A percentile compares a stretch with the other conserved stretches of the same genome.
These are phyloP conservation scores for Embiotoca jacksoni DNA, from an alignment of 2,113 vertebrate genomes.

Conservation along the genomic window DNA sequence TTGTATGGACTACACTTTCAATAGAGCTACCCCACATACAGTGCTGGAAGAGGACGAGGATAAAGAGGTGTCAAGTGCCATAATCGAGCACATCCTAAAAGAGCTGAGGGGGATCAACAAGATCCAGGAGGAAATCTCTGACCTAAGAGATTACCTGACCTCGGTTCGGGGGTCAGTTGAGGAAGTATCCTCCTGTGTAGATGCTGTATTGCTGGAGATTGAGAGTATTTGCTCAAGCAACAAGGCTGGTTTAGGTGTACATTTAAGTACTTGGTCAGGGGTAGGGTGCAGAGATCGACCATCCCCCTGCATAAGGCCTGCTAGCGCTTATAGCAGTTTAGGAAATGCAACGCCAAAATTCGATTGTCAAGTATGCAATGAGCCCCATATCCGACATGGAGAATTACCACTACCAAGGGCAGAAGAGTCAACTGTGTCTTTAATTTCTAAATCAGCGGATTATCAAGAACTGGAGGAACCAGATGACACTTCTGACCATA, in stretches of 20 bases:
- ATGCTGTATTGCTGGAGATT: slow-evolving; percentile 93
- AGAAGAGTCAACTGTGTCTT: slow-evolving; percentile 45
- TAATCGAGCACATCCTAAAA: slow-evolving; percentile 95
- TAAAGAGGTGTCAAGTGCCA: slow-evolving; percentile 80
- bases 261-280: slow-evolving; percentile 73
- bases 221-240: slow-evolving; percentile 89
- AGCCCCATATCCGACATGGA: slow-evolving; percentile 58
- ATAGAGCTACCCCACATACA: slow-evolving; percentile 59
- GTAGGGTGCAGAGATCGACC: slow-evolving; percentile 55
- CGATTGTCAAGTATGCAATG: slow-evolving; percentile 21
- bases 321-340: slow-evolving; percentile 73
- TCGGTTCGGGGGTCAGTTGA: slow-evolving; percentile 95
- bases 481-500: slow-evolving; percentile 74
- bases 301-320: slow-evolving; percentile 64
- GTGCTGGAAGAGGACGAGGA: slow-evolving; percentile 76
- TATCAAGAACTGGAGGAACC: slow-evolving; percentile 54
- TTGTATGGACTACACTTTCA: slow-evolving; percentile 74
- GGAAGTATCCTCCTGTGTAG: slow-evolving; percentile 95
- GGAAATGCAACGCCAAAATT: slow-evolving; percentile 60
- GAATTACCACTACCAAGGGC: slow-evolving; percentile 40
- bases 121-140: slow-evolving; percentile 96
- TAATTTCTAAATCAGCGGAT: slow-evolving; percentile 53
- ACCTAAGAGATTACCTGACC: slow-evolving; percentile 92
- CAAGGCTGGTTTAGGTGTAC: slow-evolving; percentile 44
- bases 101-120: slow-evolving; percentile 96